Conservation (phyloP, 2,888 invertebrate species). For the Acheta domesticus region DNA sequence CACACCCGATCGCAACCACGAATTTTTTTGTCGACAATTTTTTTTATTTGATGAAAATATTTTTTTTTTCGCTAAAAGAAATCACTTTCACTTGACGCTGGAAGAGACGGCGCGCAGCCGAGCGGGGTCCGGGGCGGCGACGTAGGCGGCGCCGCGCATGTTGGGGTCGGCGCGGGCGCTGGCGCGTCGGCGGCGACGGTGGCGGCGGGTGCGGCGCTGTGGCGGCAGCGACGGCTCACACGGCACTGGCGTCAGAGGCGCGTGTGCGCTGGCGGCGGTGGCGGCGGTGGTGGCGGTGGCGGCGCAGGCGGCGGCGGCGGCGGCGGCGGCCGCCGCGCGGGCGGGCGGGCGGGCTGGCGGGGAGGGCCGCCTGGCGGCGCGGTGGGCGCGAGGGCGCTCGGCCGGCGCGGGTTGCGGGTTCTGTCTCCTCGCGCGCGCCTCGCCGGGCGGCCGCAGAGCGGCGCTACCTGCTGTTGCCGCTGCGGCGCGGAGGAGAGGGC, state of each 20-base stretch:
- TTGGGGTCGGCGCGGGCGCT: conserved; percentile 6
- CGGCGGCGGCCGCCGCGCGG: not conserved
- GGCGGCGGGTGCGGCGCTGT: not conserved
- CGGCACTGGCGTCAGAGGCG: not conserved
- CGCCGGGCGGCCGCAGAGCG: too few species aligned
- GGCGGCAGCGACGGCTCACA: not conserved
- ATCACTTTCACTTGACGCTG: conserved; percentile 2
- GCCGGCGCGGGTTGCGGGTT: conserved; percentile 1
- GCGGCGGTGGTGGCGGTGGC: not conserved
- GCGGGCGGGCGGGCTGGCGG: not conserved
- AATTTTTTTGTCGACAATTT: too few species aligned
- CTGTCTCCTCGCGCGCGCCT: too few species aligned
- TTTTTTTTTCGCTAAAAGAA: too few species aligned
- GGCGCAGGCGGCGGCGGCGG: not conserved
- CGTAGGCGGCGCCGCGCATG: not conserved
- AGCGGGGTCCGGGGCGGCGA: not conserved
- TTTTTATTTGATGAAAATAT: too few species aligned
- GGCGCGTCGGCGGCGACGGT: not conserved
- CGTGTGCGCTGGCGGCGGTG: not conserved
- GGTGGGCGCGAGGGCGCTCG: not conserved
- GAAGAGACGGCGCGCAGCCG: not conserved
- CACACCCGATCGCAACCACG: not conserved
- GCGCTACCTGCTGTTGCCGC: too few species aligned
- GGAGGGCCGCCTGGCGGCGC: not conserved
- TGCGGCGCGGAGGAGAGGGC: too few species aligned